These are phyloP conservation scores for Crematogaster levior DNA, from an alignment of 2,888 invertebrate species.

Conservation along the genomic window DNA sequence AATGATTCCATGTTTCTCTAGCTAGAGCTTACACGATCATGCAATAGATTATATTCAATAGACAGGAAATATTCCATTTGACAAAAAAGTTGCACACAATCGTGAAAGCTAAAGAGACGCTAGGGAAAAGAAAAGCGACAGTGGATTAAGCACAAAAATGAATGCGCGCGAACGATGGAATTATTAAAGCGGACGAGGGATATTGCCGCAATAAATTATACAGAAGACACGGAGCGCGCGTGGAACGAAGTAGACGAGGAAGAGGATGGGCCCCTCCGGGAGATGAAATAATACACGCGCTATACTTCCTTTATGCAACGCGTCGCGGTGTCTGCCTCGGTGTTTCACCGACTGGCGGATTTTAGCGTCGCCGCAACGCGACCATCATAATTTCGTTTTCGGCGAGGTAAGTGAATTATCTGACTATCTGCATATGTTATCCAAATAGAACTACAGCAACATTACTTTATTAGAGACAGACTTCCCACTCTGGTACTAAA, in stretches of 20 bases:
- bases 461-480: neutral
- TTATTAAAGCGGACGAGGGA: conserved; percentile 42
- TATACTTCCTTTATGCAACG: conserved; percentile 70
- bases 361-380: conserved; percentile 66
- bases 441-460: conserved; percentile 65
- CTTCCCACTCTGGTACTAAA: neutral
- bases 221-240: conserved; percentile 39
- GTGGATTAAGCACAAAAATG: conserved; percentile 46
- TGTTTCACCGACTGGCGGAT: conserved; percentile 66
- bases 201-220: conserved; percentile 53
- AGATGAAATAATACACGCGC: conserved; percentile 80
- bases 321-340: conserved; percentile 62
- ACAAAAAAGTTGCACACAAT: conserved; percentile 39
- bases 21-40: neutral
- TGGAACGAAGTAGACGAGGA: conserved; percentile 45
- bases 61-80: conserved; percentile 21
- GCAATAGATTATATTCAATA: conserved; percentile 11
- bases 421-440: conserved; percentile 75
- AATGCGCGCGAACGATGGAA: conserved; percentile 52
- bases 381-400: conserved; percentile 75
- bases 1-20: neutral
- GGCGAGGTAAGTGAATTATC: conserved; percentile 77
- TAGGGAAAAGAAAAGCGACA: conserved; percentile 46
- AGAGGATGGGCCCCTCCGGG: conserved; percentile 69
- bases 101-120: conserved; percentile 36